Percentiles rank a stretch among this genome's conserved stretches.
Conservation (phyloP, 2,797 vertebrate species). For the Darevskia mixta region DNA sequence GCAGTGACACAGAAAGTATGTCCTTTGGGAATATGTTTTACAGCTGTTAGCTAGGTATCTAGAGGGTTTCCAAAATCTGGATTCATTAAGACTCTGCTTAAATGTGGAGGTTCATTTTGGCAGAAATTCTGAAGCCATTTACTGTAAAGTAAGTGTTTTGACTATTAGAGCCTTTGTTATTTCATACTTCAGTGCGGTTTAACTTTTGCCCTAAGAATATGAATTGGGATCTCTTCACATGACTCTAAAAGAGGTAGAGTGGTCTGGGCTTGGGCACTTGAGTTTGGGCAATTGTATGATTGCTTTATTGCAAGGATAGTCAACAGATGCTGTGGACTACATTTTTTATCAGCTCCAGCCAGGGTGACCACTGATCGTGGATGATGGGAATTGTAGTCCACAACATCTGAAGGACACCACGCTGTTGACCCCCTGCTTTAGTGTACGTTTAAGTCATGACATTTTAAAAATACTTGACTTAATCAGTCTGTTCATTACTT, state of each 20-base stretch:
- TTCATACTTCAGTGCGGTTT: neutral
- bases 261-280: neutral
- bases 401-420: too few relatives aligned
- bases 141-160: neutral
- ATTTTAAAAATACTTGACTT: neutral
- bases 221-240: too few relatives aligned
- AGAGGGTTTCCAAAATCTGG: constrained; percentile 17
- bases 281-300: too few relatives aligned
- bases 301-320: too few relatives aligned
- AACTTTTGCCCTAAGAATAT: neutral
- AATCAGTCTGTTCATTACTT: neutral
- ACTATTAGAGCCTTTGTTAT: neutral
- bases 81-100: neutral
- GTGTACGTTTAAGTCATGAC: neutral
- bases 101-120: neutral
- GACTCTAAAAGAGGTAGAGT: neutral
- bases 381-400: too few relatives aligned
- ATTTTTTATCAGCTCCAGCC: too few relatives aligned
- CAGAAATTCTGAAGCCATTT: neutral
- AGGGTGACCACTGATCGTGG: too few relatives aligned
- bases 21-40: constrained; percentile 44
- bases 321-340: too few relatives aligned
- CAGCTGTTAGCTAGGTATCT: constrained; percentile 30
- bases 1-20: constrained; percentile 28
- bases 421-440: too few relatives aligned